These are phyloP conservation scores for Lanius ludovicianus DNA, from an alignment of 2,113 vertebrate genomes.

Conservation along the genomic window DNA sequence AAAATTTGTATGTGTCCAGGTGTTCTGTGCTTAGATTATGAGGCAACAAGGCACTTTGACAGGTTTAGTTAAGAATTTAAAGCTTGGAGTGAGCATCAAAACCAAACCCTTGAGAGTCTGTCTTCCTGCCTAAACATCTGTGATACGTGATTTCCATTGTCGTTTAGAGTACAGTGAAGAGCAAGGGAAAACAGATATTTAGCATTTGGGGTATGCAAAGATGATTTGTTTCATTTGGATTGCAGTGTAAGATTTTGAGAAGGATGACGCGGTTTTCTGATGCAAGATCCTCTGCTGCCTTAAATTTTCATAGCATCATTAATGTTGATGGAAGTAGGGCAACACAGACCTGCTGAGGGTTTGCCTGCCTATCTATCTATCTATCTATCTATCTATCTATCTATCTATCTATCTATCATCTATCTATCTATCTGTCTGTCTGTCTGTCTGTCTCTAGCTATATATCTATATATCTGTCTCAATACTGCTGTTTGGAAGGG, in stretches of 20 bases:
- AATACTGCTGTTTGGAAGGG: background rate
- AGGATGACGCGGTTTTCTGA: background rate
- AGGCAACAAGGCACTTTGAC: background rate
- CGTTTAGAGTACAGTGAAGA: background rate
- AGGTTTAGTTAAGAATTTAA: constrained; percentile 22
- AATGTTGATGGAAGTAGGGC: background rate
- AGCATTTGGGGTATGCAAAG: background rate
- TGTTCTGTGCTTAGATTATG: background rate
- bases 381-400: background rate
- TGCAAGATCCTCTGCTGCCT: background rate
- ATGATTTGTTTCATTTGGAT: background rate
- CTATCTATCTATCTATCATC: background rate
- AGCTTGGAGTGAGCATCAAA: constrained; percentile 7
- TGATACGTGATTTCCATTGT: background rate
- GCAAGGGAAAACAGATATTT: background rate
- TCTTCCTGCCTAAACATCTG: constrained; percentile 1
- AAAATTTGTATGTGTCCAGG: background rate
- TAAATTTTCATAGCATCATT: background rate
- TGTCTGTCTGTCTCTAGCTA: background rate
- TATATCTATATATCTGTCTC: background rate
- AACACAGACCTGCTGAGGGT: background rate
- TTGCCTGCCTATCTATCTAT: background rate
- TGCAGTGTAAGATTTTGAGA: background rate
- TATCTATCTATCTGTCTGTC: background rate
- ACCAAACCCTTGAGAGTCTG: background rate